These are phyloP conservation scores for Aphis gossypii DNA, from an alignment of 1,140 invertebrate genomes.

Conservation along the genomic window DNA sequence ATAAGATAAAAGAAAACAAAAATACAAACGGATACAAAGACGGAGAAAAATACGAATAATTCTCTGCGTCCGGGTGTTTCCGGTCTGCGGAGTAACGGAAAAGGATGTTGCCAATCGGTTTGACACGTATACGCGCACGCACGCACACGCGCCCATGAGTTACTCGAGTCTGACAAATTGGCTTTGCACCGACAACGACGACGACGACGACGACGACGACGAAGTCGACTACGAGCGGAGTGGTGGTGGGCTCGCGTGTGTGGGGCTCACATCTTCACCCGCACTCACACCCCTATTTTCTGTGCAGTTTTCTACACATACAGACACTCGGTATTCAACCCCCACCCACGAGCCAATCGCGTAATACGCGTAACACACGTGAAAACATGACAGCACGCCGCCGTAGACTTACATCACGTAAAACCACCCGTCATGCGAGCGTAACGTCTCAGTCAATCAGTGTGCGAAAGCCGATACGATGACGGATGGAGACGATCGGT, in stretches of 20 bases:
- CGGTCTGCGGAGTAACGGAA: slow-evolving; percentile 14
- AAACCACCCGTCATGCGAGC: neutral
- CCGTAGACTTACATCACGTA: neutral
- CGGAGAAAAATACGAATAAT: slow-evolving; percentile 29
- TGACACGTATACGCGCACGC: neutral
- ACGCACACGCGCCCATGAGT: too few relatives aligned
- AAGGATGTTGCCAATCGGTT: slow-evolving; percentile 34
- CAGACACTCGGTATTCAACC: neutral
- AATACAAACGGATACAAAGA: neutral
- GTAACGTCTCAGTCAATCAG: slow-evolving; percentile 14
- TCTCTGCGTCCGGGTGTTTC: neutral
- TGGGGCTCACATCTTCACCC: neutral
- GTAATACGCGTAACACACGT: neutral
- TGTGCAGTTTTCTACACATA: neutral
- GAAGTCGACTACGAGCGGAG: neutral
- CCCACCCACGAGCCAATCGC: neutral
- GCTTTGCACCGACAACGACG: neutral
- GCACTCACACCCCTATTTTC: neutral
- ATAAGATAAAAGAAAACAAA: neutral
- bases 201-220: neutral
- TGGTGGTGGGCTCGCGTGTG: neutral
- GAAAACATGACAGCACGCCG: neutral
- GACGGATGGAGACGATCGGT: neutral
- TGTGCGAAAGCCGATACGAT: slow-evolving; percentile 1
- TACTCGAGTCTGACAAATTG: slow-evolving; percentile 28